Evolutionary conservation across 2,113 vertebrate genomes (phyloP).

Genomic region (Axis porcinus): DNA sequence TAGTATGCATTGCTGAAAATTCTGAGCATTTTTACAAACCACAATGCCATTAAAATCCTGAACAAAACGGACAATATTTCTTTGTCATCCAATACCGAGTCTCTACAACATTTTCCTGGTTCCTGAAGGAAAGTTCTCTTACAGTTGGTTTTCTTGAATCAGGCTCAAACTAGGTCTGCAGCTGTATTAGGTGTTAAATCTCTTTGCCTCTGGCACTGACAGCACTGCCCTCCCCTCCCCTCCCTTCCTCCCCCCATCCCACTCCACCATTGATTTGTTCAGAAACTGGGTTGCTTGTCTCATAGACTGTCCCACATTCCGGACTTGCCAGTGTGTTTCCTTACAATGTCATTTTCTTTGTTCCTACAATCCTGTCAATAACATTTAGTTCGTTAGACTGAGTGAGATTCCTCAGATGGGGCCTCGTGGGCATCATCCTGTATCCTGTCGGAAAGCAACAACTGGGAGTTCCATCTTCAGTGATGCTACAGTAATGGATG

Average conservation of each 20-base stretch:
- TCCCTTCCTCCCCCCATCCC: accelerated
- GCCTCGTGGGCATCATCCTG: neutral
- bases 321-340: neutral
- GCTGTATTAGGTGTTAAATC: neutral
- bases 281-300: neutral
- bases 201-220: neutral
- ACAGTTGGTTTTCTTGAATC: neutral
- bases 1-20: neutral
- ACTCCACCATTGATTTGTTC: neutral
- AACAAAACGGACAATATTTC: neutral
- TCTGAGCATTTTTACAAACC: neutral
- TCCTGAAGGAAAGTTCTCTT: neutral
- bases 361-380: neutral
- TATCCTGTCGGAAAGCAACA: neutral
- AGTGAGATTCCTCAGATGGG: neutral
- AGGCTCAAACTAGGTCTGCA: neutral
- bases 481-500: neutral
- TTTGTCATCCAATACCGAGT: neutral
- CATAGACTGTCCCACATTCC: neutral
- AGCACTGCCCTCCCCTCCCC: too few relatives aligned
- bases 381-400: neutral
- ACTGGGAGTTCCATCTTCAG: neutral
- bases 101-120: neutral
- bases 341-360: neutral
- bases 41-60: neutral